Conservation (phyloP, 2,888 invertebrate species). For the Andricus quercusramuli region DNA sequence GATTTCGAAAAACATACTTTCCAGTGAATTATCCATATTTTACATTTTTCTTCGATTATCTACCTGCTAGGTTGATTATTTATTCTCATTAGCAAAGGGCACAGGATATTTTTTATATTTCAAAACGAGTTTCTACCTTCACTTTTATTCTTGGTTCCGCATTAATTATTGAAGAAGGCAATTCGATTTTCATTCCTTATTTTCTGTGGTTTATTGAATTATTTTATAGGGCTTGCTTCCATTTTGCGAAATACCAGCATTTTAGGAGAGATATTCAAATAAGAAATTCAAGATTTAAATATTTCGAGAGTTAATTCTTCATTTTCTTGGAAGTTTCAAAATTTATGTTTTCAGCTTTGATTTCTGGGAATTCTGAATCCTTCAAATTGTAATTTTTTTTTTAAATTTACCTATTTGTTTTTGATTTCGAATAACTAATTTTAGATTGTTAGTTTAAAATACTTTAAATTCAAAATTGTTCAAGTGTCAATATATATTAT, state of each 20-base stretch:
- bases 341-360: not conserved
- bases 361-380: too few relatives aligned
- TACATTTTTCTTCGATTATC: conserved; percentile 2
- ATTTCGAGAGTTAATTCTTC: too few relatives aligned
- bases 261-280: too few relatives aligned
- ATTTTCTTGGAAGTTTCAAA: too few relatives aligned
- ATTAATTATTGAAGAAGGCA: not conserved
- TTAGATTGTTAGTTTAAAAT: too few relatives aligned
- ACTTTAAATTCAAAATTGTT: too few relatives aligned
- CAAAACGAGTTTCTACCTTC: not conserved
- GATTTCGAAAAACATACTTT: conserved; percentile 11
- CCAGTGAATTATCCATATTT: conserved; percentile 3
- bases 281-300: too few relatives aligned
- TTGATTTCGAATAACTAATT: too few relatives aligned
- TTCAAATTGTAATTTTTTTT: not conserved
- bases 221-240: not conserved
- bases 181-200: not conserved
- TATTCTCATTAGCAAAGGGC: not conserved
- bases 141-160: not conserved
- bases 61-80: not conserved
- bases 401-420: too few relatives aligned
- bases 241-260: too few relatives aligned
- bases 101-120: not conserved
- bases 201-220: not conserved
- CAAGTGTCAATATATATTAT: too few relatives aligned